These are phyloP conservation scores for Amblyopsis hoosieri DNA, from an alignment of 2,797 vertebrate genomes.

Conservation along the genomic window DNA sequence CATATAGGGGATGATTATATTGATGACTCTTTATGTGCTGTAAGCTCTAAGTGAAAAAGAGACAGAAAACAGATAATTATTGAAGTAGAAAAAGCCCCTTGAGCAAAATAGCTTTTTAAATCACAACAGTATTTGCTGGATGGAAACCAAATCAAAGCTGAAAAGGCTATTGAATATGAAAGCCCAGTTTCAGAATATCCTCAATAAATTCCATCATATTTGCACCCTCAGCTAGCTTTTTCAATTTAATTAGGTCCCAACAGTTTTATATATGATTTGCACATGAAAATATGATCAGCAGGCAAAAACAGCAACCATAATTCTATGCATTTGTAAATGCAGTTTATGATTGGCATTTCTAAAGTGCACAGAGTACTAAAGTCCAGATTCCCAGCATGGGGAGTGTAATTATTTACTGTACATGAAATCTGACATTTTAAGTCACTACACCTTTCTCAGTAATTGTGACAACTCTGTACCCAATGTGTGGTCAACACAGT, in stretches of 20 bases:
- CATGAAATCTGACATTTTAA: constrained; percentile 19
- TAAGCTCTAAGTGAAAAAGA: constrained; percentile 46
- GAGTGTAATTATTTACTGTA: constrained; percentile 8
- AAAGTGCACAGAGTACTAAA: constrained; percentile 10
- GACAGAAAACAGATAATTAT: constrained; percentile 41
- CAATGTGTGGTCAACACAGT: neutral
- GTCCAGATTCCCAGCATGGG: constrained; percentile 7
- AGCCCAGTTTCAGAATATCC: constrained; percentile 28
- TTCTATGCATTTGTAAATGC: constrained; percentile 41
- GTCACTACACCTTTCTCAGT: constrained; percentile 6
- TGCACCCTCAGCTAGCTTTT: constrained; percentile 48
- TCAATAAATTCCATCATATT: constrained; percentile 49
- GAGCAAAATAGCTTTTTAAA: constrained; percentile 53
- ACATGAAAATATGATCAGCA: constrained; percentile 39
- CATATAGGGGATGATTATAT: constrained; percentile 62
- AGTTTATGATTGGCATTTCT: constrained; percentile 38
- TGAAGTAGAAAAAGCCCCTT: constrained; percentile 25
- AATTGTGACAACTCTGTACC: constrained; percentile 2
- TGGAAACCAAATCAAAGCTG: constrained; percentile 43
- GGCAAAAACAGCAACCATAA: constrained; percentile 32
- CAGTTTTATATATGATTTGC: constrained; percentile 53
- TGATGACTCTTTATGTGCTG: constrained; percentile 53
- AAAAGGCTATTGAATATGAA: constrained; percentile 31
- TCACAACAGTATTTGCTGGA: constrained; percentile 35
- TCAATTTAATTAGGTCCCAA: constrained; percentile 55